Conservation (phyloP, 1,140 invertebrate genomes). For the Bombus vancouverensis region DNA sequence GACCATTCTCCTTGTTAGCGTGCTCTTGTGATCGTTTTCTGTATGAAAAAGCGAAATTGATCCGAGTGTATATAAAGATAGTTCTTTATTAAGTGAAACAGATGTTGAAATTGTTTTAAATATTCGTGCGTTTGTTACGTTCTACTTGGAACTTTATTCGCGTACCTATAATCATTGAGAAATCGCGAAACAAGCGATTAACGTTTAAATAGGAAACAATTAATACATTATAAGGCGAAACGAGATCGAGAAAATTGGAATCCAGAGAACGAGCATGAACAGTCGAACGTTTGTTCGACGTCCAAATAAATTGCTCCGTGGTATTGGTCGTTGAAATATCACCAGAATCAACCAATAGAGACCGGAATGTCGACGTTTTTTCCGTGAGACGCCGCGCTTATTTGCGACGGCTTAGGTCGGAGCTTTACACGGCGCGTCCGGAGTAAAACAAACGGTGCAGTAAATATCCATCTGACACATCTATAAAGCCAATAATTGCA, state of each 20-base stretch:
- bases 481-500: slow-evolving; percentile 65
- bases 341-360: slow-evolving; percentile 1
- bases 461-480: slow-evolving; percentile 61
- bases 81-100: no score
- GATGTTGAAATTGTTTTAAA: no score
- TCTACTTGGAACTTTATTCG: no score
- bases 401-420: background rate
- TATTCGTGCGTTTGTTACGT: no score
- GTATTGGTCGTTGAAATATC: slow-evolving; percentile 3
- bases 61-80: no score
- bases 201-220: background rate
- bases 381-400: background rate
- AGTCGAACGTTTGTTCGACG: background rate
- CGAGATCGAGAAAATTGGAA: background rate
- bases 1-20: no score
- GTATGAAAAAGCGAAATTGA: no score
- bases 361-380: background rate
- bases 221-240: no score
- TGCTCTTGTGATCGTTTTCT: no score
- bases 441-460: slow-evolving; percentile 53
- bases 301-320: background rate
- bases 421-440: slow-evolving; percentile 22
- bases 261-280: no score
- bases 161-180: no score
- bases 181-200: no score